A percentile compares a stretch with the other conserved stretches of the same genome.
These are phyloP conservation scores for Triops cancriformis DNA, from an alignment of 1,140 invertebrate genomes.

Conservation along the genomic window DNA sequence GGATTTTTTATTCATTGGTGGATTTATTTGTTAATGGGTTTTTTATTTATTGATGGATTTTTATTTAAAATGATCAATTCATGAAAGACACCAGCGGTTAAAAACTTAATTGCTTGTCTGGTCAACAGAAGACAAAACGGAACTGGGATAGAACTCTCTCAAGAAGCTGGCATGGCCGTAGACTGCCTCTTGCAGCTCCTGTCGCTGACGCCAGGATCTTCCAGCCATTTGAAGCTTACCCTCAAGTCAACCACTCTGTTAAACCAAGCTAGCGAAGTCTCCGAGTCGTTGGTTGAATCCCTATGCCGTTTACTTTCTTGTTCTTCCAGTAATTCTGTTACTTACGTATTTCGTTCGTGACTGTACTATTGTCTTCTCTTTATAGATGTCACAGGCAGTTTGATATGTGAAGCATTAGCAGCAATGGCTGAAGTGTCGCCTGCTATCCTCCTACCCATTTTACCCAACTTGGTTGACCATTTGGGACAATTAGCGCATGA, in stretches of 20 bases:
- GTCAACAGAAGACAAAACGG: neutral
- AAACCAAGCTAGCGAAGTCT: constrained; percentile 50
- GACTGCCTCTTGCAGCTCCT: constrained; percentile 62
- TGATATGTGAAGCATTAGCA: constrained; percentile 58
- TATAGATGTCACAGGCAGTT: constrained; percentile 35
- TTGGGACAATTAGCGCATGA: constrained; percentile 34
- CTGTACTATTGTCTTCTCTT: constrained; percentile 7
- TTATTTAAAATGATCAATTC: too few species aligned
- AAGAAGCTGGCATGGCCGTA: constrained; percentile 35
- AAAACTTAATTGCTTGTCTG: neutral
- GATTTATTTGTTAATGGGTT: too few species aligned
- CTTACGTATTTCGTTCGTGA: neutral
- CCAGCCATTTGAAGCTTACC: constrained; percentile 16
- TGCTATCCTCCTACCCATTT: constrained; percentile 47
- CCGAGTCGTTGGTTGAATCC: constrained; percentile 52
- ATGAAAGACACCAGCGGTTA: too few species aligned
- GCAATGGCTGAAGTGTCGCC: constrained; percentile 60
- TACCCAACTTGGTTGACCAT: constrained; percentile 49
- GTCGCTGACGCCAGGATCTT: constrained; percentile 21
- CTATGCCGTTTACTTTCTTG: constrained; percentile 1
- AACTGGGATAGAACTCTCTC: constrained; percentile 7
- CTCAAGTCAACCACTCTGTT: constrained; percentile 44
- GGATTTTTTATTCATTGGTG: too few species aligned
- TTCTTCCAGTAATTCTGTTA: neutral
- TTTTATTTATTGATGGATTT: too few species aligned